Base-by-base conservation (phyloP, 2,888 invertebrate genomes). In the Tricholauxania praeusta region DNA sequence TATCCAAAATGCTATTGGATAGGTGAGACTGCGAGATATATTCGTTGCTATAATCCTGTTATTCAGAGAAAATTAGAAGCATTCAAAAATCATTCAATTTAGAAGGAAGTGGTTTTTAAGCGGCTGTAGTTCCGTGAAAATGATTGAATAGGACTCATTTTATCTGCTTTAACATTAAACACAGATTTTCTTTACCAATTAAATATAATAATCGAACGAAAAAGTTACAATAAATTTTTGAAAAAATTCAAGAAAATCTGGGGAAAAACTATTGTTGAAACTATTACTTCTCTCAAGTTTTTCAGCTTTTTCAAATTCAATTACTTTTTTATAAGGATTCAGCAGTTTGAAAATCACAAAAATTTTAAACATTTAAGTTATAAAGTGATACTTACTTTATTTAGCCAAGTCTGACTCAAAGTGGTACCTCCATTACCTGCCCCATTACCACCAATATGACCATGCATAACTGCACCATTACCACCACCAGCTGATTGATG, bases 401-500 rank as follows among this genome's bases (percentile, higher is more conserved):
- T 79, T 52, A 80, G 71, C 82, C 82, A 82, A 74, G 78, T 78
- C 59, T 81, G 82, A 8, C 75, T 76, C 17, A 77, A 68, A 62
- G 78, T 75, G 51, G 75, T 77, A 19, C 77, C 76, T 69, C 78
- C 76, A 17, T 73, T 74, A 15, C 71, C 82, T 79, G 74, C 84
- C 84, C 59, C 82, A 77, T 59, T 82, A 79, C 73, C 83, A 75
- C 68, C 83, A 77, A 55, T 82, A 79, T 73, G 83, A 75, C 68
- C 83, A 19, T 70, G 70, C 39, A 70, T 70, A 10, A 63, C 62
- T 1, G 62, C 47, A 10, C 70, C 70, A 53, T 70, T 70, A 80
- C 73, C 83, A 76, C 79, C 87, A 82, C 86, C 86, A 48, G 80
- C 79, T 22, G 84, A 75, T 65, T 84, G 85, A 68, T 83, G 85